Conservation (phyloP, 2,888 invertebrate genomes). For the Cerceris ruficornis region DNA sequence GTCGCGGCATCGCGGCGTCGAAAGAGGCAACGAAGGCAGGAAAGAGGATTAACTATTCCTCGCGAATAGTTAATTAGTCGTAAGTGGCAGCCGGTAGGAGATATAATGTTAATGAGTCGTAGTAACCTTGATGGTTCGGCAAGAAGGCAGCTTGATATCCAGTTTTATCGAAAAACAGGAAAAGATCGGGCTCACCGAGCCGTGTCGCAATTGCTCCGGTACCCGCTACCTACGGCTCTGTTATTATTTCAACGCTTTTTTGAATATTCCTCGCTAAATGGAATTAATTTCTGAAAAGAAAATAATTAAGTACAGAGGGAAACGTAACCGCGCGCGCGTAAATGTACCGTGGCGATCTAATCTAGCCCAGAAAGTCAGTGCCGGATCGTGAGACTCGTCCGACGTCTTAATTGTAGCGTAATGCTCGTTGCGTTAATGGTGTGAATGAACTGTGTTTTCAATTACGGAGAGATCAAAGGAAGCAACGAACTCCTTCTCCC, state of each 20-base stretch:
- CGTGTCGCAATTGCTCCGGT: conserved; percentile 56
- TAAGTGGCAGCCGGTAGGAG: conserved; percentile 55
- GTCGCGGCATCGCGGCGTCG: background rate
- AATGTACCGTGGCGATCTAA: conserved; percentile 69
- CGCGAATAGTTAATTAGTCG: conserved; percentile 57
- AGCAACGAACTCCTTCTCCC: conserved; percentile 58
- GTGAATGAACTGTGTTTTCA: conserved; percentile 71
- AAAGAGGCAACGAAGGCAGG: conserved; percentile 48
- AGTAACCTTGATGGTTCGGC: conserved; percentile 57
- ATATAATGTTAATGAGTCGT: conserved; percentile 61
- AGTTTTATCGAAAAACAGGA: conserved; percentile 59
- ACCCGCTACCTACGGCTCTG: conserved; percentile 21
- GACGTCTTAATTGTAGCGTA: conserved; percentile 71
- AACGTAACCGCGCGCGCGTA: conserved; percentile 60
- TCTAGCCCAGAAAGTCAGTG: conserved; percentile 67
- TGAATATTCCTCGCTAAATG: conserved; percentile 59
- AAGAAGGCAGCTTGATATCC: conserved; percentile 44
- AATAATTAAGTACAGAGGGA: conserved; percentile 61
- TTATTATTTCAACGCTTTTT: conserved; percentile 61
- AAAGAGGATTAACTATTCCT: conserved; percentile 14
- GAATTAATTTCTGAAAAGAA: conserved; percentile 61
- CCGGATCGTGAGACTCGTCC: conserved; percentile 69
- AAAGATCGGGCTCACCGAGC: conserved; percentile 51
- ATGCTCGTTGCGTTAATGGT: conserved; percentile 70
- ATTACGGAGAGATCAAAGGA: conserved; percentile 68